Evolutionary conservation across 2,113 vertebrate species (phyloP).

Genomic region (Heterochromis multidens): DNA sequence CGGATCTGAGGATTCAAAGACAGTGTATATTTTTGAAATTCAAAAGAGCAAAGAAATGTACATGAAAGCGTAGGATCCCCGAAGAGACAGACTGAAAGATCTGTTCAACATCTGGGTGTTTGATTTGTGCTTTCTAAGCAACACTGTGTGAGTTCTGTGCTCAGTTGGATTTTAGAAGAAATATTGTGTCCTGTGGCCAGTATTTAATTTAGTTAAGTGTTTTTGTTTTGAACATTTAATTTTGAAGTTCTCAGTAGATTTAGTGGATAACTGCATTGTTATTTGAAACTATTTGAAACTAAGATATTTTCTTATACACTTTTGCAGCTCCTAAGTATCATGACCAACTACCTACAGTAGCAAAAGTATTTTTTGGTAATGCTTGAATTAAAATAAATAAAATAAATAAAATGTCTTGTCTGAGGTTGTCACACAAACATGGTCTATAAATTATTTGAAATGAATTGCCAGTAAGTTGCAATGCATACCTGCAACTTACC

Average conservation of each 20-base stretch:
- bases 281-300: neutral
- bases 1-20: neutral
- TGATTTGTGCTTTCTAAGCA: neutral
- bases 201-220: neutral
- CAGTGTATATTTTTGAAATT: neutral
- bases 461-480: neutral
- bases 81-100: neutral
- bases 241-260: neutral
- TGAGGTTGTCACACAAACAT: neutral
- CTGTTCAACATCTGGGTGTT: neutral
- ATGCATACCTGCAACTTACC: neutral
- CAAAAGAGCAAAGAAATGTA: neutral
- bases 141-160: neutral
- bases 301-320: neutral
- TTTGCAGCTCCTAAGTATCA: neutral
- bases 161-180: neutral
- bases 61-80: neutral
- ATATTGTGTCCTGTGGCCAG: neutral
- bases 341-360: accelerated
- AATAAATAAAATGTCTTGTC: neutral
- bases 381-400: neutral
- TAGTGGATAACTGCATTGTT: neutral
- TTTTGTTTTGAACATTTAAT: neutral
- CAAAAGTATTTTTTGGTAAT: neutral
- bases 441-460: neutral